A percentile compares a stretch with the other conserved stretches of the same genome.
Evolutionary conservation across 1,140 invertebrate species (phyloP).

Genomic region (Eubasilissa regina): DNA sequence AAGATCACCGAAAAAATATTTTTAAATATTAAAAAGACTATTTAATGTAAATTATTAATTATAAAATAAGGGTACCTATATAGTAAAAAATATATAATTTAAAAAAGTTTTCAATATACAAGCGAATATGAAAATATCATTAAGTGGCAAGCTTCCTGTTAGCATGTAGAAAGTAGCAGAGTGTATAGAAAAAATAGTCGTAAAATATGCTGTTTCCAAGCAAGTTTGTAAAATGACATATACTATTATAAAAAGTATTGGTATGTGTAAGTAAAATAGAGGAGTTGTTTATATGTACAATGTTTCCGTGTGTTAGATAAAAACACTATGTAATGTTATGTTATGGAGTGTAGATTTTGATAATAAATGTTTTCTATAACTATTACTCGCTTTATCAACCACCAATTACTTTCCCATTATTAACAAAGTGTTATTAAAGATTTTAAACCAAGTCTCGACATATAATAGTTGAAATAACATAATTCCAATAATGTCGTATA

Average conservation of each 20-base stretch:
- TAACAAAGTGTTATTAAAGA: too few relatives aligned
- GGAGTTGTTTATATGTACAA: slow-evolving; percentile 37
- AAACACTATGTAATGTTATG: slow-evolving; percentile 49
- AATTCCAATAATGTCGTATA: too few relatives aligned
- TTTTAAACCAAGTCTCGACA: too few relatives aligned
- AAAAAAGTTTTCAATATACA: not conserved
- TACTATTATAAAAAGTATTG: too few relatives aligned
- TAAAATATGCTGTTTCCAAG: too few relatives aligned
- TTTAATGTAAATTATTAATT: slow-evolving; percentile 38
- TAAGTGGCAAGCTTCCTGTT: slow-evolving; percentile 32
- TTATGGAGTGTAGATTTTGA: slow-evolving; percentile 58
- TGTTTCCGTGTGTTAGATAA: slow-evolving; percentile 49
- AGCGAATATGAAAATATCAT: slow-evolving; percentile 26
- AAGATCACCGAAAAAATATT: slow-evolving; percentile 36
- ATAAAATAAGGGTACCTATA: slow-evolving; percentile 22
- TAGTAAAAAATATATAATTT: slow-evolving; percentile 4
- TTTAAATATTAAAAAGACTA: slow-evolving; percentile 37
- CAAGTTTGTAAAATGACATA: too few relatives aligned
- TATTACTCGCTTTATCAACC: not conserved
- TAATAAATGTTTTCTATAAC: slow-evolving; percentile 56
- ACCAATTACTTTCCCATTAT: too few relatives aligned
- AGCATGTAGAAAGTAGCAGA: not conserved
- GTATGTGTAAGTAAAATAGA: not conserved
- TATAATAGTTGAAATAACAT: too few relatives aligned
- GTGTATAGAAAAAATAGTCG: too few relatives aligned